Evolutionary conservation across 2,797 vertebrate species (phyloP), one percentile per base, ranked within the genome.

Genomic region (Denticeps clupeoides): DNA sequence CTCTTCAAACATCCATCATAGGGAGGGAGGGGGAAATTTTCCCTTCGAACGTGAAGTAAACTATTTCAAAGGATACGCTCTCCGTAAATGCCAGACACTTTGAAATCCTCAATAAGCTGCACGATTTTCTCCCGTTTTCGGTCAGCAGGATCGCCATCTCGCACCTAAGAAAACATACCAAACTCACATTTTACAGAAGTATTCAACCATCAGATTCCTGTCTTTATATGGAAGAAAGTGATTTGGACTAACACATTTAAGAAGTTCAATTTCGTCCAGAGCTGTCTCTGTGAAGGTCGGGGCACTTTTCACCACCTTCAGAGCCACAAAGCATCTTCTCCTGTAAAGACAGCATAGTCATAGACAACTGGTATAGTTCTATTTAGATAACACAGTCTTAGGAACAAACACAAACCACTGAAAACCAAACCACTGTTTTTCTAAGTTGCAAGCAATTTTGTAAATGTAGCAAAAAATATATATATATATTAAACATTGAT

Each of bases 81-180:
- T 26, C 87, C 89, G 0, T 85, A 87, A 40, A 67, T 70, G 31
- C 85, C 89, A 2, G 79, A 80, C 57, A 89, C 77, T 53, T 75
- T 84, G 77, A 93, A 93, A 67, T 93, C 87, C 27, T 93, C 90
- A 0, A 89, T 85, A 31, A 92, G 86, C 32, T 89, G 69, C 25
- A 83, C 81, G 0, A 80, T 35, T 15, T 53, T 62, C 44, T 90
- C 85, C 4, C 85, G 77, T 38, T 87, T 85, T 10, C 72, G 71
- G 63, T 92, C 89, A 26, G 73, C 80, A 45, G 85, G 79, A 65
- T 91, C 88, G 0, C 82, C 87, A 64, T 90, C 86, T 26, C 87
- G 72, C 2, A 93, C 89, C 88, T 91, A 64, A 38, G 18, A 19
- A 26, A 18, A 31, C 10, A 8, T 11, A 27, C 29, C 1, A 33